These are phyloP conservation scores for Kryptopterus vitreolus DNA, from an alignment of 2,797 vertebrate genomes.

Conservation along the genomic window DNA sequence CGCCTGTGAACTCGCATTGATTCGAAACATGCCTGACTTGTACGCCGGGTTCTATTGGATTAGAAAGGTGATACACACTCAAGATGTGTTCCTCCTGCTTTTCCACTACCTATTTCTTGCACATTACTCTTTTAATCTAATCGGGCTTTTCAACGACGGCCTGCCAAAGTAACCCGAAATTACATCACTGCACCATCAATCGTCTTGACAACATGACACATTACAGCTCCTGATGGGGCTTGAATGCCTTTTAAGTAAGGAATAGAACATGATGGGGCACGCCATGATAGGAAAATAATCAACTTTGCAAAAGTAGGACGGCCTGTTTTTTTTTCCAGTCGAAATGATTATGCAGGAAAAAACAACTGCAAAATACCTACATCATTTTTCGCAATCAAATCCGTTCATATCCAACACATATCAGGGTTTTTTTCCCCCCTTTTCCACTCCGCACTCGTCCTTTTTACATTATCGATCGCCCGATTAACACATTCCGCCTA, in stretches of 20 bases:
- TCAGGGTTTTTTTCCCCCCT: no score
- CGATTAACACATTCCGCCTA: conserved; percentile 1
- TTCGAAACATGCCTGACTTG: conserved; percentile 26
- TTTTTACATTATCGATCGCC: conserved; percentile 12
- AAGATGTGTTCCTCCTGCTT: conserved; percentile 24
- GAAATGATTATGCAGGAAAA: no score
- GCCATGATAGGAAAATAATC: conserved; percentile 14
- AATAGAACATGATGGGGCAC: background rate
- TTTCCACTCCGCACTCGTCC: no score
- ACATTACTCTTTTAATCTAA: conserved; percentile 32
- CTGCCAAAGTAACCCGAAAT: conserved; percentile 24
- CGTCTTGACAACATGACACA: conserved; percentile 17
- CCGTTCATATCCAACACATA: no score
- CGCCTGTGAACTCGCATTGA: conserved; percentile 5
- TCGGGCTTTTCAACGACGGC: conserved; percentile 9
- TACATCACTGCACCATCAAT: conserved; percentile 17
- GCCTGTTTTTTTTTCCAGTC: background rate
- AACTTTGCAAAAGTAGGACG: background rate
- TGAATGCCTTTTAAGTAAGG: conserved; percentile 14
- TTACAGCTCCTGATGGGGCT: conserved; percentile 14
- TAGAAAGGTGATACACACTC: conserved; percentile 31
- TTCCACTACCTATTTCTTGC: conserved; percentile 16
- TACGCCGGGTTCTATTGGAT: conserved; percentile 21
- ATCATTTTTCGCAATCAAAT: no score
- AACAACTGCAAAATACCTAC: no score